Base-by-base conservation (phyloP, 2,113 vertebrate genomes). In the Oncorhynchus keta region DNA sequence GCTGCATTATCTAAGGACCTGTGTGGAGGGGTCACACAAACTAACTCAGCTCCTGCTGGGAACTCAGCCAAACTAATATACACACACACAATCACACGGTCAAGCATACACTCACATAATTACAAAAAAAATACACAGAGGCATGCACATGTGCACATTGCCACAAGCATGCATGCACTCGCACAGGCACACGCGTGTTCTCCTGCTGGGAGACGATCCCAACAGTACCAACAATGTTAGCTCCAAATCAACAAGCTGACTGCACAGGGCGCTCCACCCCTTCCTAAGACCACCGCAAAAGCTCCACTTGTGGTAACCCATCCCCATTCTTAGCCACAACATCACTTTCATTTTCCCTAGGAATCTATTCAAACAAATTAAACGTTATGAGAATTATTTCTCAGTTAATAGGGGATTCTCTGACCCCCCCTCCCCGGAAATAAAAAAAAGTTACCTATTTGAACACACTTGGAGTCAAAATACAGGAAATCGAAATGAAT, bases 1-100 rank as follows among this genome's bases (percentile, higher is more conserved):
- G 92, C 95, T 95, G 95, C 88, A 91, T 96, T 75, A 95, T 95
- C 72, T 92, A 89, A 88, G 89, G 92, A 90, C 92, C 93, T 92
- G 92, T 90, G 83, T 90, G 84, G 90, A 92, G 94, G 93, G 93
- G 95, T 96, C 94, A 95, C 91, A 93, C 87, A 93, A 94, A 95
- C 94, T 92, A 76, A 84, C 85, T 83, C 80, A 74, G 86, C 89
- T 83, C 87, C 87, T 74, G 92, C 91, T 92, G 89, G 83, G 91
- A 89, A 79, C 82, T 77, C 87, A 88, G 89, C 79, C 89, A 85
- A 84, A 90, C 84, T 91, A 88, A 70, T 59, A 70, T 9, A 45
- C 39, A 45, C 39, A 12, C 39, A 45, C 39, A 45, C 39, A 39
- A 39, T 39, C 39, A 39, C 39, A 45, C 9, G 9, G 39, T 45